These are phyloP conservation scores for Sula dactylatra DNA, from an alignment of 2,113 vertebrate species.

Conservation along the genomic window DNA sequence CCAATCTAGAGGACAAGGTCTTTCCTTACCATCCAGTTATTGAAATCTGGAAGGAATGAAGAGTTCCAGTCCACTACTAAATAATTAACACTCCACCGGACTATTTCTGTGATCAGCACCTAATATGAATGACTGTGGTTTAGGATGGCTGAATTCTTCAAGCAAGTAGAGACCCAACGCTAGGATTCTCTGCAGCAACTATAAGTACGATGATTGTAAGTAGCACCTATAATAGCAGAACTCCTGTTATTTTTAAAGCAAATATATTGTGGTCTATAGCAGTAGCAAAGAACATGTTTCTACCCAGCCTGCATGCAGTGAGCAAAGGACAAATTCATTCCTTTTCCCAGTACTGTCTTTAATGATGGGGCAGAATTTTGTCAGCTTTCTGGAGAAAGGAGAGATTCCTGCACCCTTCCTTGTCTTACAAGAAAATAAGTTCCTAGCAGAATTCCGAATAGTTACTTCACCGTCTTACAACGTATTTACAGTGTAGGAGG, in stretches of 20 bases:
- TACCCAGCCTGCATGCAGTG: not conserved
- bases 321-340: not conserved
- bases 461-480: not conserved
- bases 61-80: conserved; percentile 28
- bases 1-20: not conserved
- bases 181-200: not conserved
- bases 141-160: not conserved
- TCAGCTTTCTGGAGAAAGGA: not conserved
- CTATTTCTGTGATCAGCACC: conserved; percentile 31
- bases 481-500: not conserved
- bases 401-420: not conserved
- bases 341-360: not conserved
- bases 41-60: conserved; percentile 13
- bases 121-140: not conserved
- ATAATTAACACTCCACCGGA: conserved; percentile 31
- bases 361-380: not conserved
- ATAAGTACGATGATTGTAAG: not conserved
- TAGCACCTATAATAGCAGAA: not conserved
- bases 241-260: not conserved
- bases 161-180: not conserved
- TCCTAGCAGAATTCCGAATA: not conserved
- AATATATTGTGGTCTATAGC: not conserved
- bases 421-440: not conserved
- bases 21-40: not conserved
- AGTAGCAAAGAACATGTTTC: not conserved